phyloP scores from a whole-genome alignment of 2,113 vertebrate species.

The Podarcis cretensis region DNA sequence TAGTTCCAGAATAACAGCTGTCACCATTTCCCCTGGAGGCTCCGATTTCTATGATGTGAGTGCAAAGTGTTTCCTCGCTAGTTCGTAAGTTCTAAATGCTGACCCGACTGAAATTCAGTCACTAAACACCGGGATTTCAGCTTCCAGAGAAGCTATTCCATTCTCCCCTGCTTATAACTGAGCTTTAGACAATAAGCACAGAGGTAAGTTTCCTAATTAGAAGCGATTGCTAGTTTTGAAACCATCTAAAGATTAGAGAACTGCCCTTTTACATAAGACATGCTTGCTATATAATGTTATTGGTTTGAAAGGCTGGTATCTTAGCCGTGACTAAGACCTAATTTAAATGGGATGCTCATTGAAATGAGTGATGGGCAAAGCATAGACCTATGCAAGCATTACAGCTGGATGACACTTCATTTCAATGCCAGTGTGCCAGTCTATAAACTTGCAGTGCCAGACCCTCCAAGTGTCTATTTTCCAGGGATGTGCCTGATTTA shows the following conservation, averaged over 20 bases:
- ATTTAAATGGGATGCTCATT: neutral
- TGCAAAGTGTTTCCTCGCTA: constrained; percentile 37
- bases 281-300: neutral
- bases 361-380: neutral
- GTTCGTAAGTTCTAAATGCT: neutral
- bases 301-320: too few species aligned
- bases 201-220: neutral
- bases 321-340: neutral
- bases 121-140: neutral
- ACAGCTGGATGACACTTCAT: neutral
- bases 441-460: too few species aligned
- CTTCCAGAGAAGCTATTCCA: constrained; percentile 2
- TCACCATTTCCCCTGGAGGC: constrained; percentile 31
- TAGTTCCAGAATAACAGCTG: constrained; percentile 50
- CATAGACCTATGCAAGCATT: neutral
- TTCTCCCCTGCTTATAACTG: neutral
- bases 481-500: too few species aligned
- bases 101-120: constrained; percentile 1
- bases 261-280: neutral
- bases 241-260: neutral
- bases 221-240: neutral
- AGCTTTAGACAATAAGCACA: neutral
- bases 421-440: neutral
- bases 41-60: constrained; percentile 18
- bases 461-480: neutral